Evolutionary conservation across 2,888 invertebrate genomes (phyloP), one percentile per base, ranked within the genome.

Genomic region (Tenthredo scrophulariae): DNA sequence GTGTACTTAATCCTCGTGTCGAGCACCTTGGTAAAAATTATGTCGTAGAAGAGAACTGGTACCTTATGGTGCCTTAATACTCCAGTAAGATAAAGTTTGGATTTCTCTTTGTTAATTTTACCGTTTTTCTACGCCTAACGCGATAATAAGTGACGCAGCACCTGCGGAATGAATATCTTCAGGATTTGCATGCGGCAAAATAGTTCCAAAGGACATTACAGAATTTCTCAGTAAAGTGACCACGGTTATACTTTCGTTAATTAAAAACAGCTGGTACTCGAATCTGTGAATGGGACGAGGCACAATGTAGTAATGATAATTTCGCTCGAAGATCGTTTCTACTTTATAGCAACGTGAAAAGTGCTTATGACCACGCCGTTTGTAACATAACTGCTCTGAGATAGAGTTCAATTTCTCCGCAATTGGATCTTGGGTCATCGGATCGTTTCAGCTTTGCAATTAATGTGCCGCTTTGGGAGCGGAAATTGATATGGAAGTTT

Each of bases 401-500:
- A 77, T 40, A 50, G 29, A 40, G 62, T 80, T 80, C 37, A 62
- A 80, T 80, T 80, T 80, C 15, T 80, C 79, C 33, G 15, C 79
- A 54, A 79, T 79, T 79, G 29, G 58, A 79, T 79, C 15, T 18
- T 7, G 79, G 54, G 62, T 58, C 58, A 37, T 80, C 37, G 37
- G 58, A 58, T 80, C 37, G 40, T 26, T 80, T 62, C 13, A 58
- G 80, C 50, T 62, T 80, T 40, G 40, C 80, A 80, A 80, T 80
- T 80, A 62, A 58, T 62, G 37, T 62, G 40, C 58, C 40, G 40
- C 40, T 80, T 62, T 22, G 80, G 33, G 26, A 18, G 62, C 37
- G 80, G 22, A 62, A 80, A 80, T 80, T 80, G 80, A 80, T 80
- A 80, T 80, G 50, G 80, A 58, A 58, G 40, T 37, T 37, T 62